Evolutionary conservation across 2,797 vertebrate genomes (phyloP).

Genomic region (Urophycis tenuis): DNA sequence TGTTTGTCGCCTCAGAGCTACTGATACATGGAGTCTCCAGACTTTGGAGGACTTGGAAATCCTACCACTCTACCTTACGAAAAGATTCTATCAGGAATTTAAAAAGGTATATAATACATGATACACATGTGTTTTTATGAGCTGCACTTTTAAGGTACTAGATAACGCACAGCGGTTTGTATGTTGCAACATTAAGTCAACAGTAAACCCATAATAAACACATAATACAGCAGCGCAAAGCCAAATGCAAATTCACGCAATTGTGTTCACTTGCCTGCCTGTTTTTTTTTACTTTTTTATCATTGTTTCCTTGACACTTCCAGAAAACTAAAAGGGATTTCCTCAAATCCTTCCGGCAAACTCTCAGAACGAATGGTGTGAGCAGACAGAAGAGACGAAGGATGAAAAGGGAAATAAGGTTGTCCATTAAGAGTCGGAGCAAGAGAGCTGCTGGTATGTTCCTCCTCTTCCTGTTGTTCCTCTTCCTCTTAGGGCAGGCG

Average conservation of each 20-base stretch:
- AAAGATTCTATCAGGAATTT: conserved; percentile 54
- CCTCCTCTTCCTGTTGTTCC: too few relatives aligned
- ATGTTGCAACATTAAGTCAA: neutral
- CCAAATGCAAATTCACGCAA: neutral
- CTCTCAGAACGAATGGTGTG: neutral
- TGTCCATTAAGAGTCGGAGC: conserved; percentile 7
- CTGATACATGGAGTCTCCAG: conserved; percentile 46
- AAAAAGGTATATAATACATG: conserved; percentile 42
- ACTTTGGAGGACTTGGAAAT: conserved; percentile 55
- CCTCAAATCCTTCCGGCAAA: conserved; percentile 42
- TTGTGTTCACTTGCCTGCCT: conserved; percentile 5
- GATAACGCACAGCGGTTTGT: neutral
- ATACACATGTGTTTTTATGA: neutral
- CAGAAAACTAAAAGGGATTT: conserved; percentile 50
- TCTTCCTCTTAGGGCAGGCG: neutral
- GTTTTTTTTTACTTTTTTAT: too few relatives aligned
- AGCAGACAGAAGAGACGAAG: neutral
- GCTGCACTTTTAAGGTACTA: neutral
- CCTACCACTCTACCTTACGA: conserved; percentile 58
- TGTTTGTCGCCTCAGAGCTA: conserved; percentile 34
- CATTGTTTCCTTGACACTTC: neutral
- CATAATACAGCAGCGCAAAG: neutral
- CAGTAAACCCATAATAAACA: neutral
- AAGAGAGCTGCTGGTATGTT: conserved; percentile 53
- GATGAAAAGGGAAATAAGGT: conserved; percentile 20